Evolutionary conservation across 2,888 invertebrate genomes (phyloP).

Genomic region (Azorinus chamasolen): DNA sequence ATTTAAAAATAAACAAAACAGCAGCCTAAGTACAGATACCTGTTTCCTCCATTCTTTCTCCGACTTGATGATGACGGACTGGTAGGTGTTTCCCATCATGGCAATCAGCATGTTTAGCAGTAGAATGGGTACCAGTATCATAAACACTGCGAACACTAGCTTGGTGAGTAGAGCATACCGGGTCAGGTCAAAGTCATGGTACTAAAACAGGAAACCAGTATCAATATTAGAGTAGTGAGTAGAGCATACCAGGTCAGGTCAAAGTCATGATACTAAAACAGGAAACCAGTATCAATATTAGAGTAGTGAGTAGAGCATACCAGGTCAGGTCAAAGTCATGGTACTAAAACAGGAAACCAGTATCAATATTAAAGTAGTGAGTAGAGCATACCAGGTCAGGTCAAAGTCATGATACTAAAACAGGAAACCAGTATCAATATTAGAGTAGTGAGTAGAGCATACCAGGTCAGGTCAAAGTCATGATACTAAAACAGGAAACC

Average conservation of each 20-base stretch:
- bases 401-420: no score
- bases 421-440: no score
- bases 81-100: constrained; percentile 99
- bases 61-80: constrained; percentile 98
- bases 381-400: no score
- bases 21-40: no score
- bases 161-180: constrained; percentile 97
- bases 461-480: no score
- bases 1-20: no score
- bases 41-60: constrained; percentile 97
- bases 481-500: no score
- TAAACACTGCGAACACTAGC: constrained; percentile 98
- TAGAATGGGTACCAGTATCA: constrained; percentile 98
- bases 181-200: constrained; percentile 95
- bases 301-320: constrained; percentile 96
- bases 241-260: constrained; percentile 96
- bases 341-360: no score
- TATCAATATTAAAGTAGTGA: no score
- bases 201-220: constrained; percentile 91
- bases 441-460: no score
- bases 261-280: constrained; percentile 98
- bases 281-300: constrained; percentile 99
- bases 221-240: constrained; percentile 98
- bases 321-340: constrained; percentile 95
- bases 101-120: constrained; percentile 99